Conservation (phyloP, 2,797 vertebrate species). For the Etheostoma nigrum region DNA sequence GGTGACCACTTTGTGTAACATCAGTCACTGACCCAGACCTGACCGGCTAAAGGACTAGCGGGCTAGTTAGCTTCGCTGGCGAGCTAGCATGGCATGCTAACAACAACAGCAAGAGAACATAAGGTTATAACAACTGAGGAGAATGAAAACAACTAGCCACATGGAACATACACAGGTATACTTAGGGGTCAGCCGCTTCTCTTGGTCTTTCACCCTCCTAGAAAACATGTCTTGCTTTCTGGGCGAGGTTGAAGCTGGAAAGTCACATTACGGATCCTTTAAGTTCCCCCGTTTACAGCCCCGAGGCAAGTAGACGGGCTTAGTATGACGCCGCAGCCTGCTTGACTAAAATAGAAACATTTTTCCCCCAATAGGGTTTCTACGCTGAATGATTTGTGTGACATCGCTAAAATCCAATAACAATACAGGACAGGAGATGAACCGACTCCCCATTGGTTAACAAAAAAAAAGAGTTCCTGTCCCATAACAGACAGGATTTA, state of each 20-base stretch:
- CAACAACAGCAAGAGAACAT: slow-evolving; percentile 37
- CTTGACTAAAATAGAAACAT: slow-evolving; percentile 68
- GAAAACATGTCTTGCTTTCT: slow-evolving; percentile 84
- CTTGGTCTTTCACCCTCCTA: slow-evolving; percentile 80
- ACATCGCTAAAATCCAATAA: slow-evolving; percentile 69
- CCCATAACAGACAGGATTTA: slow-evolving; percentile 66
- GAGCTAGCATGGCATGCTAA: slow-evolving; percentile 66
- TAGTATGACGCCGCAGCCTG: slow-evolving; percentile 33
- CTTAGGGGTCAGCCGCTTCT: slow-evolving; percentile 81
- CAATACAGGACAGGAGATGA: slow-evolving; percentile 27
- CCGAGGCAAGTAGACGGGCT: slow-evolving; percentile 48
- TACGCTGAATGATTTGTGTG: slow-evolving; percentile 40
- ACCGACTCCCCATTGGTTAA: slow-evolving; percentile 63
- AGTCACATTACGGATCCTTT: slow-evolving; percentile 75
- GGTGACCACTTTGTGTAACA: slow-evolving; percentile 50
- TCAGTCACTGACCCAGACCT: slow-evolving; percentile 30
- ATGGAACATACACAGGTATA: slow-evolving; percentile 82
- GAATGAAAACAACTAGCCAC: slow-evolving; percentile 15
- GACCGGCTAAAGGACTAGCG: slow-evolving; percentile 52
- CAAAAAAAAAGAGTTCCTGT: not conserved
- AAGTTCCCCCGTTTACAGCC: slow-evolving; percentile 56
- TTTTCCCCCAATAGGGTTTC: slow-evolving; percentile 36
- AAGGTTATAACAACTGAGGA: not conserved
- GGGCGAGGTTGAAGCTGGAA: slow-evolving; percentile 52
- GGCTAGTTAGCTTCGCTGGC: slow-evolving; percentile 64